phyloP scores from a whole-genome alignment of 2,888 invertebrate genomes.

The Xestia xanthographa region DNA sequence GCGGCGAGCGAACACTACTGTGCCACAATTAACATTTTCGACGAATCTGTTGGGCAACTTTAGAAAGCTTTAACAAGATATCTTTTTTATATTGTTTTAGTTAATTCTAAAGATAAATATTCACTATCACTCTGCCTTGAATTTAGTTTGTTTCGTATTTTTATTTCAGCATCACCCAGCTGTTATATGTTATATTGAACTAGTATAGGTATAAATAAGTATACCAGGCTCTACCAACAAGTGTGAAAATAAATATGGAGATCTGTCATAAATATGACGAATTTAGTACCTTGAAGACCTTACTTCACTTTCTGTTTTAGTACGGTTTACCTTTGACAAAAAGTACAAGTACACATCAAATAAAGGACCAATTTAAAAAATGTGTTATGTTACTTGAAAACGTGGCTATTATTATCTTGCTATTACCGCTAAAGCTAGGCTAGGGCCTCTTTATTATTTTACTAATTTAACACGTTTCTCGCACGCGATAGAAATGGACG shows the following conservation, averaged over 20 bases:
- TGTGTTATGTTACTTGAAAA: constrained; percentile 16
- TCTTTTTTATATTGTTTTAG: constrained; percentile 1
- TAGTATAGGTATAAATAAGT: background rate
- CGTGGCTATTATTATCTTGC: constrained; percentile 31
- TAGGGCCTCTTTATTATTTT: constrained; percentile 39
- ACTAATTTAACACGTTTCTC: constrained; percentile 37
- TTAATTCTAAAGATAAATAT: background rate
- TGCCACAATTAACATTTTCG: constrained; percentile 20
- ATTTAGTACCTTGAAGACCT: background rate
- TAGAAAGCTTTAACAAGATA: constrained; percentile 9
- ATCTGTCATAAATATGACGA: background rate
- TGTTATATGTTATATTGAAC: background rate
- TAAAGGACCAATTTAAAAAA: background rate
- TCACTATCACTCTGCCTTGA: background rate
- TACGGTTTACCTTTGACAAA: background rate
- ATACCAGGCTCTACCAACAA: background rate
- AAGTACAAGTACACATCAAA: background rate
- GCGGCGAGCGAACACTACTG: constrained; percentile 11
- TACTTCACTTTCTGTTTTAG: background rate
- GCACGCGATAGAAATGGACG: constrained; percentile 39
- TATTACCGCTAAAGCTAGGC: constrained; percentile 32
- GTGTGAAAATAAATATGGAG: constrained; percentile 5
- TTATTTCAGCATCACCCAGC: background rate
- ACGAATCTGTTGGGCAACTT: constrained; percentile 27
- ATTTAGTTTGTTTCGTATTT: background rate